Percentiles rank a stretch among this genome's conserved stretches.
Evolutionary conservation across 2,888 invertebrate genomes (phyloP).

Genomic region (Ochropacha duplaris): DNA sequence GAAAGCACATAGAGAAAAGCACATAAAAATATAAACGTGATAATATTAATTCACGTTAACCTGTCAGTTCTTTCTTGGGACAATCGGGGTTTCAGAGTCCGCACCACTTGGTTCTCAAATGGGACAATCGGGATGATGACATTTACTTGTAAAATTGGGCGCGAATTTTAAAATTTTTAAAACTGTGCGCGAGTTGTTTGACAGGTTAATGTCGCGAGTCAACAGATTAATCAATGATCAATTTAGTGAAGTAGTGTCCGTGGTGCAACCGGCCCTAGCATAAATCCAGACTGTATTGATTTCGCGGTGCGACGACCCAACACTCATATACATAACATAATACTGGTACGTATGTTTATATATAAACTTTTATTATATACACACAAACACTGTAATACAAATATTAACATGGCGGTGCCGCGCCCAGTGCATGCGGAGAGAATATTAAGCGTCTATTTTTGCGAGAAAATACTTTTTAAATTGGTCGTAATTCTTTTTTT

Average conservation of each 20-base stretch:
- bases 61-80: too few relatives aligned
- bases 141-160: too few relatives aligned
- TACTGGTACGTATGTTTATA: not conserved
- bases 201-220: too few relatives aligned
- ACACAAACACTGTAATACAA: not conserved
- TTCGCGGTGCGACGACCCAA: conserved; percentile 29
- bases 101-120: too few relatives aligned
- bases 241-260: not conserved
- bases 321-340: conserved; percentile 11
- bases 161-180: too few relatives aligned
- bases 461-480: not conserved
- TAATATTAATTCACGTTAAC: too few relatives aligned
- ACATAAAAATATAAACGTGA: too few relatives aligned
- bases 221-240: not conserved
- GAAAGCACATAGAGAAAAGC: too few relatives aligned
- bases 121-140: too few relatives aligned
- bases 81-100: too few relatives aligned
- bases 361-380: too few relatives aligned
- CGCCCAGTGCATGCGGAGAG: not conserved
- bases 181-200: too few relatives aligned
- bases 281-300: conserved; percentile 49
- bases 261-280: conserved; percentile 20
- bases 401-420: not conserved
- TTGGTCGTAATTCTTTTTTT: not conserved
- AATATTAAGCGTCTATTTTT: not conserved